Evolutionary conservation across 2,113 vertebrate genomes (phyloP), one percentile per base, ranked within the genome.

Genomic region (Galeopterus variegatus): DNA sequence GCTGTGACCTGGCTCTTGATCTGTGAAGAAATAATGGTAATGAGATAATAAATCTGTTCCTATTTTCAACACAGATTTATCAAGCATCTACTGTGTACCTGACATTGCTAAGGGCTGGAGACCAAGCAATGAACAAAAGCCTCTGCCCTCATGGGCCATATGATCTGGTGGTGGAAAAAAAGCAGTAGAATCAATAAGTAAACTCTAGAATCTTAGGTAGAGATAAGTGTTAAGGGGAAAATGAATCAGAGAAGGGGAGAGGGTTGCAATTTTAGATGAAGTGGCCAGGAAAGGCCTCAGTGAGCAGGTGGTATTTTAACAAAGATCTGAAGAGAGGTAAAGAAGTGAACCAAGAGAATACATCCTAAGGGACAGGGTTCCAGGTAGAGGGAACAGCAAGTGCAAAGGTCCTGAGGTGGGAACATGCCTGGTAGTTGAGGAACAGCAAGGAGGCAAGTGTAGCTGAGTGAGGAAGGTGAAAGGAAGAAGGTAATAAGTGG

Each of bases 11-110:
- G 56, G 77, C 23, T 93, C 60, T 92, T 93, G 70, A 91, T 88
- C 82, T 75, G 60, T 91, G 77, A 95, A 60, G 54, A 96, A 72
- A 88, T 80, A 73, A 41, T 50, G 56, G 64, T 77, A 88, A 83
- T 54, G 21, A 60, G 60, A 94, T 75, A 87, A 87, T 86, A 90
- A 79, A 75, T 73, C 65, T 17, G 10, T 90, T 95, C 56, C 9
- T 69, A 28, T 95, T 79, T 33, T 90, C 83, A 82, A 76, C 88
- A 89, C 48, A 62, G 65, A 83, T 81, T 88, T 95, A 67, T 88
- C 67, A 62, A 93, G 62, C 76, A 33, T n/a, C 52, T 41, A 41
- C 41, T 56, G 54, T 48, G 18, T 82, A 82, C 24, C 19, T 77
- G 76, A 83, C 19, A 58, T 83, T 87, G 67, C 67, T 94, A 81